Evolutionary conservation across 2,113 vertebrate genomes (phyloP).

Genomic region (Guaruba guarouba): DNA sequence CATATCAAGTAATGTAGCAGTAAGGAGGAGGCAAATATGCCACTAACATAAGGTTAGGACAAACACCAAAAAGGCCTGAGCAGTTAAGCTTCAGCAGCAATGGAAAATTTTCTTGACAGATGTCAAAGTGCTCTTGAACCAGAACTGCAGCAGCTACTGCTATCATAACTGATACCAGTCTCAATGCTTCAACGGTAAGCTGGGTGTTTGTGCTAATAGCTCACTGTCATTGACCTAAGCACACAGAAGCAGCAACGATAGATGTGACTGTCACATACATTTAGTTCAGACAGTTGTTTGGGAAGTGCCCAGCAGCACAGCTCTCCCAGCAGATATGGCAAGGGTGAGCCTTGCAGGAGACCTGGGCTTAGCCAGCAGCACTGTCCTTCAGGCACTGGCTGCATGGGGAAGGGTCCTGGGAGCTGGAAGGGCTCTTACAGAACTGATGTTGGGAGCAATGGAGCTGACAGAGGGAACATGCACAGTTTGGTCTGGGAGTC

Average conservation of each 20-base stretch:
- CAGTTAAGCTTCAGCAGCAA: neutral
- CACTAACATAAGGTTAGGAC: fast-evolving
- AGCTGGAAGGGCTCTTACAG: neutral
- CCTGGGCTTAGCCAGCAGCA: neutral
- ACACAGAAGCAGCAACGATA: neutral
- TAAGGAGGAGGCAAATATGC: neutral
- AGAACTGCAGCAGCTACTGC: neutral
- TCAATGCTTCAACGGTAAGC: fast-evolving
- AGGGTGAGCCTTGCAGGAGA: neutral
- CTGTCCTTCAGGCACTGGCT: neutral
- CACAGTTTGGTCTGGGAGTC: neutral
- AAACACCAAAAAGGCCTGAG: neutral
- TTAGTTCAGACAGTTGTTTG: fast-evolving
- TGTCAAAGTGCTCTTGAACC: neutral
- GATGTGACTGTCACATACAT: neutral
- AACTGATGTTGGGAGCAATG: no score
- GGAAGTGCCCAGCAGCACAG: neutral
- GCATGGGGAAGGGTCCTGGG: neutral
- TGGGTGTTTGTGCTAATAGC: neutral
- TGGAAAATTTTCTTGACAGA: neutral
- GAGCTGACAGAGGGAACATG: neutral
- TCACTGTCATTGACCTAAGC: fast-evolving
- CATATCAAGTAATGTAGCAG: fast-evolving
- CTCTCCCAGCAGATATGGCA: neutral
- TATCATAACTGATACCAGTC: fast-evolving